phyloP scores from a whole-genome alignment of 2,888 invertebrate genomes.

The Drosophila vallismaia region DNA sequence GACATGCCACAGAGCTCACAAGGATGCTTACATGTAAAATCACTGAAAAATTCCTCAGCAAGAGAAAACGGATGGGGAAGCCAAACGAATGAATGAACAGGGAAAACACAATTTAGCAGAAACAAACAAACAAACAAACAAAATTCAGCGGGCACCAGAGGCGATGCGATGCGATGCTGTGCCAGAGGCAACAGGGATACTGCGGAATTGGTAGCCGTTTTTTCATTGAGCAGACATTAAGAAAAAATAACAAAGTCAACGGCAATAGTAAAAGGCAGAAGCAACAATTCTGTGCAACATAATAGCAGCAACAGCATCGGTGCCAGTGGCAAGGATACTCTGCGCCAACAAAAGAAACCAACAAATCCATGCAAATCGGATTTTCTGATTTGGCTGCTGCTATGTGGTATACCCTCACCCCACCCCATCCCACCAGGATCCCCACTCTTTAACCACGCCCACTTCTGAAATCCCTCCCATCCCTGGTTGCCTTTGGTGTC shows the following conservation, averaged over 20 bases:
- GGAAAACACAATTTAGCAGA: slow-evolving; percentile 80
- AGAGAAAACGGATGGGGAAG: slow-evolving; percentile 34
- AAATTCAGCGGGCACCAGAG: slow-evolving; percentile 46
- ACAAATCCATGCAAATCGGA: slow-evolving; percentile 83
- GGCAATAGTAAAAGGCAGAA: slow-evolving; percentile 34
- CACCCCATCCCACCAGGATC: neutral
- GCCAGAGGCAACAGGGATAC: slow-evolving; percentile 26
- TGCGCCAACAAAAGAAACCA: slow-evolving; percentile 73
- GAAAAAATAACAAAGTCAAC: slow-evolving; percentile 77
- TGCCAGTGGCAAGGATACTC: slow-evolving; percentile 69
- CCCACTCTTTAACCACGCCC: neutral
- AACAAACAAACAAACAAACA: slow-evolving; percentile 68
- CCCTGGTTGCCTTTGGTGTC: slow-evolving; percentile 24
- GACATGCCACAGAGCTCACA: slow-evolving; percentile 81
- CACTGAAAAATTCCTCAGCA: slow-evolving; percentile 73
- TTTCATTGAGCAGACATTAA: slow-evolving; percentile 80
- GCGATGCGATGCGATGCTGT: slow-evolving; percentile 6
- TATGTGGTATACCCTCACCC: slow-evolving; percentile 43
- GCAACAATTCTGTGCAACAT: slow-evolving; percentile 49
- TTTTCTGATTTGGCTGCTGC: slow-evolving; percentile 78
- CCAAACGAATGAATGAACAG: slow-evolving; percentile 78
- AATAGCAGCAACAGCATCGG: slow-evolving; percentile 48
- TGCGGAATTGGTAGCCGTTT: slow-evolving; percentile 51
- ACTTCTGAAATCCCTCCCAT: slow-evolving; percentile 1
- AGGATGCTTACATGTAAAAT: slow-evolving; percentile 82